phyloP scores from a whole-genome alignment of 2,888 invertebrate species.

The Ceramica pisi region DNA sequence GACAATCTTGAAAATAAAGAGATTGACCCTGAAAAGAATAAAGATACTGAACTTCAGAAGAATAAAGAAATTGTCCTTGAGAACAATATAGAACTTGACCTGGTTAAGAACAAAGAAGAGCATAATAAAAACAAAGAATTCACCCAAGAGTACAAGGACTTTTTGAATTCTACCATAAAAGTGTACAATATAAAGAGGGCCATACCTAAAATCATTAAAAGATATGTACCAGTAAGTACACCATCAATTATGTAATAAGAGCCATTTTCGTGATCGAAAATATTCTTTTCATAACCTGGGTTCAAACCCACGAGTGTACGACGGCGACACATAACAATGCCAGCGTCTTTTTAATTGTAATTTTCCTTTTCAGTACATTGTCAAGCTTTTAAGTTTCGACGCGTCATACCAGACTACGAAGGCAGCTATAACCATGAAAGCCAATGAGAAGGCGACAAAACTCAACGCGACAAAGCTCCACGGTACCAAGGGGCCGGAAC shows the following conservation, averaged over 20 bases:
- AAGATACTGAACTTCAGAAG: background rate
- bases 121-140: background rate
- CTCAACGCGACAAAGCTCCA: background rate
- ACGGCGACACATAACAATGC: too few relatives aligned
- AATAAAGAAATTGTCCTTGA: slow-evolving; percentile 10
- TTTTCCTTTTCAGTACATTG: slow-evolving; percentile 60
- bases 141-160: slow-evolving; percentile 24
- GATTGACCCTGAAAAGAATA: background rate
- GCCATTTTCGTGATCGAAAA: background rate
- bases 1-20: background rate
- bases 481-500: background rate
- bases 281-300: background rate
- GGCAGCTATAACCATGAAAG: slow-evolving; percentile 33
- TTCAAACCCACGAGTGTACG: too few relatives aligned
- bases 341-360: background rate
- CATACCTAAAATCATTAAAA: slow-evolving; percentile 72
- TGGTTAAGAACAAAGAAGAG: slow-evolving; percentile 1
- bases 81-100: background rate
- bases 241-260: background rate
- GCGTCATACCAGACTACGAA: slow-evolving; percentile 47
- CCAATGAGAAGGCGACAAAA: slow-evolving; percentile 21
- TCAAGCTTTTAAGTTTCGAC: slow-evolving; percentile 63
- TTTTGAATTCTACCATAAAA: slow-evolving; percentile 38
- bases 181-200: slow-evolving; percentile 46
- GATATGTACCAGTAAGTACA: slow-evolving; percentile 72